These are phyloP conservation scores for Carassius auratus DNA, from an alignment of 2,113 vertebrate species.

Conservation along the genomic window DNA sequence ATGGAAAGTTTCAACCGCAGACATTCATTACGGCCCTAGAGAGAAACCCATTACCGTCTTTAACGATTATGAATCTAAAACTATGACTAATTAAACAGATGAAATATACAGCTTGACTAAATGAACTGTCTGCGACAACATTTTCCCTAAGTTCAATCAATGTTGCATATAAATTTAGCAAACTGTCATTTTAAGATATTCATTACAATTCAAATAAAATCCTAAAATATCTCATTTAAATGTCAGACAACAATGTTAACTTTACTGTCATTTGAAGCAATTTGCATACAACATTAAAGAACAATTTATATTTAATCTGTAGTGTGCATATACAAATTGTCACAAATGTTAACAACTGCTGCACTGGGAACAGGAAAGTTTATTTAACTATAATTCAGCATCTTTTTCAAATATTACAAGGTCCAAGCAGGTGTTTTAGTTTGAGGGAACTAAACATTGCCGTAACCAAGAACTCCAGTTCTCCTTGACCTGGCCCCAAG, in stretches of 20 bases:
- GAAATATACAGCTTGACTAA: constrained; percentile 14
- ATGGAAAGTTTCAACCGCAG: constrained; percentile 16
- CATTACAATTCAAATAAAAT: not conserved
- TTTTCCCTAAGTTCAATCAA: constrained; percentile 5
- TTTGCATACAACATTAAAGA: not conserved
- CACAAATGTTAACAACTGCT: not conserved
- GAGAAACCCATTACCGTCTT: constrained; percentile 17
- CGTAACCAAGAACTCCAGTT: constrained; percentile 49
- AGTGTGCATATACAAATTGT: not conserved
- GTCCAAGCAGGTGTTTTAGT: constrained; percentile 39
- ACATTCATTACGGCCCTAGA: constrained; percentile 37
- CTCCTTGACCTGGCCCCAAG: constrained; percentile 61
- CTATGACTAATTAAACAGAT: constrained; percentile 24
- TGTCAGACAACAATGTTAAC: not conserved
- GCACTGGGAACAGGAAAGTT: not conserved
- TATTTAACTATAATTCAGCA: not conserved
- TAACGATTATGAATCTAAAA: not conserved
- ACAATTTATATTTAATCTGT: not conserved
- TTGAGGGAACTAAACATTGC: not conserved
- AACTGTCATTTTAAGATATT: not conserved
- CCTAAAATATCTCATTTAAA: not conserved
- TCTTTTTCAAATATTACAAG: not conserved
- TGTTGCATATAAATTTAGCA: not conserved
- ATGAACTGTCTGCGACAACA: not conserved
- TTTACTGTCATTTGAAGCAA: not conserved